Evolutionary conservation across 2,113 vertebrate species (phyloP).

Genomic region (Mormoops blainvillei): DNA sequence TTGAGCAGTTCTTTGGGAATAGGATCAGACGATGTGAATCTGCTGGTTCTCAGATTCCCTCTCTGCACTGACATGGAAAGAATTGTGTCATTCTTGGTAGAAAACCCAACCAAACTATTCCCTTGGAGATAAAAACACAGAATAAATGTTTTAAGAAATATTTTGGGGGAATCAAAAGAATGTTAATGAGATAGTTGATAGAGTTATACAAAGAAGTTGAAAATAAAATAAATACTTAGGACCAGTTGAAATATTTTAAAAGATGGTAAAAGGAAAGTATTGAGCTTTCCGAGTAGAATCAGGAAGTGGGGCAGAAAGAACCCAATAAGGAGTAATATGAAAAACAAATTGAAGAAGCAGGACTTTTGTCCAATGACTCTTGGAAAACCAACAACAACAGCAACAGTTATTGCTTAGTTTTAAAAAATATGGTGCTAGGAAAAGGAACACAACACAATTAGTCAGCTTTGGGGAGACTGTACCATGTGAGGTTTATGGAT

Average conservation of each 20-base stretch:
- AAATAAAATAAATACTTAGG: slow-evolving; percentile 36
- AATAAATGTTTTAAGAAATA: slow-evolving; percentile 9
- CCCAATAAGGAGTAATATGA: not conserved
- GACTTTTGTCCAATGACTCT: not conserved
- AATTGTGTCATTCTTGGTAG: slow-evolving; percentile 24
- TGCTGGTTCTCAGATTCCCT: not conserved
- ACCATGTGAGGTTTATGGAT: not conserved
- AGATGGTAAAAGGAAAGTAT: not conserved
- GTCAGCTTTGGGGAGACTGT: not conserved
- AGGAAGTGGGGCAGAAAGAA: not conserved
- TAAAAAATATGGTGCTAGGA: not conserved
- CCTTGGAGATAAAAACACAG: slow-evolving; percentile 39
- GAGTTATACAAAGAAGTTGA: slow-evolving; percentile 28
- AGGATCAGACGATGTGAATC: not conserved
- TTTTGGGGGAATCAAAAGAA: slow-evolving; percentile 24
- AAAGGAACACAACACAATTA: not conserved
- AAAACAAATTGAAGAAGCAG: not conserved
- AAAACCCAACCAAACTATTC: slow-evolving; percentile 26
- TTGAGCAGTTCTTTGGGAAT: slow-evolving; percentile 24
- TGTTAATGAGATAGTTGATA: slow-evolving; percentile 28
- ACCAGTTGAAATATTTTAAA: slow-evolving; percentile 1
- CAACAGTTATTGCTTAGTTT: not conserved
- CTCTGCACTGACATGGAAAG: slow-evolving; percentile 20
- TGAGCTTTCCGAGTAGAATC: not conserved
- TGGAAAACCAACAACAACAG: not conserved